A percentile compares a stretch with the other conserved stretches of the same genome.
Evolutionary conservation across 1,140 invertebrate genomes (phyloP).

Genomic region (Campodea augens): DNA sequence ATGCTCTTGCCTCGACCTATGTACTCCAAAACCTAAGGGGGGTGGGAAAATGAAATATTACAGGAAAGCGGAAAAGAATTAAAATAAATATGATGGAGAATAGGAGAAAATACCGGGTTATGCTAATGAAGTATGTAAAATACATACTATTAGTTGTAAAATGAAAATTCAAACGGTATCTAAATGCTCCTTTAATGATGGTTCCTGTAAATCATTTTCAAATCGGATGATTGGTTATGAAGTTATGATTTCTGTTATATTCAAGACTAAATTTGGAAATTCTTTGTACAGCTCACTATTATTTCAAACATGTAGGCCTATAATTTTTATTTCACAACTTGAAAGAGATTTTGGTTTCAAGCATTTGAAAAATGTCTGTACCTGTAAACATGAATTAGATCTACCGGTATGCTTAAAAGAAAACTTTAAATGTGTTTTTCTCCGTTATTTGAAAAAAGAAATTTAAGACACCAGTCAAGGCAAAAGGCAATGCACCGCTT

Average conservation of each 20-base stretch:
- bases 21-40: constrained; percentile 30
- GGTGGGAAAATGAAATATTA: constrained; percentile 4
- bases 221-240: too few species aligned
- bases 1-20: constrained; percentile 33
- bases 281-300: too few species aligned
- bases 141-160: background rate
- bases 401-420: too few species aligned
- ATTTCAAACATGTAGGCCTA: background rate
- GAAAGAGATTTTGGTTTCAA: too few species aligned
- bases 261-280: background rate
- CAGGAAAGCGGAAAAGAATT: background rate
- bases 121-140: background rate
- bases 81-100: background rate
- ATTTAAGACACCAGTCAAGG: too few species aligned
- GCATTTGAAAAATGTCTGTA: constrained; percentile 1
- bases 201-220: too few species aligned
- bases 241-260: too few species aligned
- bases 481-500: too few species aligned
- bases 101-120: background rate
- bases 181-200: too few species aligned
- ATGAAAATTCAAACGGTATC: too few species aligned
- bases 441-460: constrained; percentile 1
- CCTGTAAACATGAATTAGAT: constrained; percentile 4
- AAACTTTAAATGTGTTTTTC: too few species aligned
- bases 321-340: background rate